Base-by-base conservation (phyloP, 53 echinoderm and acorn worm genomes). In the Antedon mediterranea region DNA sequence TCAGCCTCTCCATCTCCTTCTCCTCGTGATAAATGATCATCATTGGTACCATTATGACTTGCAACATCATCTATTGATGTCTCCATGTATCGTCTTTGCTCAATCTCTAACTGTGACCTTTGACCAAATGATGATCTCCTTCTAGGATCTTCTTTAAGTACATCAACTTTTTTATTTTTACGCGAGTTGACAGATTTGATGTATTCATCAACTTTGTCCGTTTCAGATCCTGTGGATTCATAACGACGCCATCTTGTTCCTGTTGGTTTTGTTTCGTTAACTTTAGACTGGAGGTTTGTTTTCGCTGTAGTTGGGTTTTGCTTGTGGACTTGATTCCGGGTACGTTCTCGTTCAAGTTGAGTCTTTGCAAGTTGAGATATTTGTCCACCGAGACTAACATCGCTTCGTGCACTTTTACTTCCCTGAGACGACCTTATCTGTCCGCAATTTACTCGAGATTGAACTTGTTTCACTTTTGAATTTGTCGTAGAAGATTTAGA, bases 381-480 rank as follows among this genome's bases (percentile, higher is more conserved):
- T 73, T 76, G 71, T 26, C 77, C 85, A 23, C 85, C 85, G 5
- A 85, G 81, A 76, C 85, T 85, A 32, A 75, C 71, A 32, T 88
- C 81, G 27, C 81, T 81, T 78, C 78, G 43, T 33, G 33, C 74
- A 18, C 28, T 73, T 83, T 72, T 79, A 75, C 15, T 80, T 34
- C 30, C 81, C 75, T 79, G 79, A 78, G 41, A 71, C 70, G 79
- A 74, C 71, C 73, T 30, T 71, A 43, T 37, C 26, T 74, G 82
- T 43, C 79, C 71, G 75, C 75, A 72, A 30, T 33, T 82, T 43
- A 77, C 43, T 81, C 71, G 71, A 7, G 71, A 71, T 8, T 79
- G 79, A 71, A 79, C 79, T 15, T 31, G 79, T 30, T 79, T 79
- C 15, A 79, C 31, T 71, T n/a, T 18, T 3, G 71, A 0, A n/a